Evolutionary conservation across 2,888 invertebrate genomes (phyloP).

Genomic region (Drosophila anomalipes): DNA sequence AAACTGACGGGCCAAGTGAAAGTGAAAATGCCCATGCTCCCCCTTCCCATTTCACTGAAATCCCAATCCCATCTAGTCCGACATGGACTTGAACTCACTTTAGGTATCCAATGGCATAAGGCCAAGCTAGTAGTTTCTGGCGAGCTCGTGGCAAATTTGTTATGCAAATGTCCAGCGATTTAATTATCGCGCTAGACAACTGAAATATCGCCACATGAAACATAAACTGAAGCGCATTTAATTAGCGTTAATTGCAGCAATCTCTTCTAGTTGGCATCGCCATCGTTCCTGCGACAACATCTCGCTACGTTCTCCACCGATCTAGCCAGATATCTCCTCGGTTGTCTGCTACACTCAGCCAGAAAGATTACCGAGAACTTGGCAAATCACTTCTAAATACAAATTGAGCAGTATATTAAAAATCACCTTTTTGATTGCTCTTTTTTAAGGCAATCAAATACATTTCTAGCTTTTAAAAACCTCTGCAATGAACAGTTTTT

Average conservation of each 20-base stretch:
- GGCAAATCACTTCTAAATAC: neutral
- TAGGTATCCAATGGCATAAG: conserved; percentile 18
- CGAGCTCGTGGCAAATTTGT: conserved; percentile 67
- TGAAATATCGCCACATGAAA: conserved; percentile 82
- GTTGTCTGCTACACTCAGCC: neutral
- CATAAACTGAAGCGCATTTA: conserved; percentile 79
- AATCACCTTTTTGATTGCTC: neutral
- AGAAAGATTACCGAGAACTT: neutral
- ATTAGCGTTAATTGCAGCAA: conserved; percentile 83
- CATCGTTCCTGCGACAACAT: conserved; percentile 39
- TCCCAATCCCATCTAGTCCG: conserved; percentile 40
- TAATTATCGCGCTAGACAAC: conserved; percentile 83
- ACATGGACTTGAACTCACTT: conserved; percentile 74
- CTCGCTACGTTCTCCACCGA: conserved; percentile 25
- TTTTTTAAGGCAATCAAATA: neutral
- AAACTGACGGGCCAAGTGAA: conserved; percentile 79
- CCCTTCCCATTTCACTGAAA: neutral
- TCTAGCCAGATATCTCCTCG: conserved; percentile 48
- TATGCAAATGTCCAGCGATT: conserved; percentile 82
- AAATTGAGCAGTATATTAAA: neutral
- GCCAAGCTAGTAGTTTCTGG: conserved; percentile 4
- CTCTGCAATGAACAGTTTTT: too few species aligned
- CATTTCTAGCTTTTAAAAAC: too few species aligned
- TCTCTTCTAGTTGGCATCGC: conserved; percentile 55
- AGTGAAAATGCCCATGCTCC: conserved; percentile 67